Conservation (phyloP, 2,113 vertebrate genomes). For the Phrynosoma blainvillii region DNA sequence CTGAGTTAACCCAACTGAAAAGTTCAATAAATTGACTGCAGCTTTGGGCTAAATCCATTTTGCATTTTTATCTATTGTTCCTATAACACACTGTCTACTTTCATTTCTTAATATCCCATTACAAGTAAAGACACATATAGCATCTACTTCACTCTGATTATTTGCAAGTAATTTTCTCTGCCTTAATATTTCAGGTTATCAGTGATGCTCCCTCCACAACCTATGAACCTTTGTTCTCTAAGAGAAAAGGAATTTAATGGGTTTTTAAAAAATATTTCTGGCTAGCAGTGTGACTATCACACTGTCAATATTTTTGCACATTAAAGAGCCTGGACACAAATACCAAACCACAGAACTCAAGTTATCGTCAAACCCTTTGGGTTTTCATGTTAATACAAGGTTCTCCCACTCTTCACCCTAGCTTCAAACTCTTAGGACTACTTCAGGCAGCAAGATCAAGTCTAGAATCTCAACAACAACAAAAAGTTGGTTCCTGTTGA, state of each 20-base stretch:
- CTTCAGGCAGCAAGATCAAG: background rate
- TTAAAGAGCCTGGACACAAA: slow-evolving; percentile 2
- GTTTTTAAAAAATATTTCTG: slow-evolving; percentile 21
- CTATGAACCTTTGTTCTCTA: slow-evolving; percentile 7
- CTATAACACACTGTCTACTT: background rate
- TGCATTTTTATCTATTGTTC: background rate
- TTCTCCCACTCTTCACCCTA: background rate
- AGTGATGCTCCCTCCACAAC: background rate
- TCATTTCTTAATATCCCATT: slow-evolving; percentile 4
- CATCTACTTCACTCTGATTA: background rate
- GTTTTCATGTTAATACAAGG: background rate
- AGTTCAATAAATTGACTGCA: background rate
- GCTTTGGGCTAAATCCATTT: slow-evolving; percentile 1
- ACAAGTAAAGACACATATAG: background rate
- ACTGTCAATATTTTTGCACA: background rate
- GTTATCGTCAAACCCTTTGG: background rate
- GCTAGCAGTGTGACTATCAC: background rate
- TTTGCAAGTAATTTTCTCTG: slow-evolving; percentile 18
- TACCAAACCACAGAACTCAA: background rate
- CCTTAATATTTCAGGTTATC: slow-evolving; percentile 8
- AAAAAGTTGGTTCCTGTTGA: background rate
- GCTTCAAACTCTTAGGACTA: background rate
- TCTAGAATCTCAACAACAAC: background rate
- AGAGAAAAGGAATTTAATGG: slow-evolving; percentile 2
- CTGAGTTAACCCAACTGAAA: background rate